Conservation (phyloP, 2,797 vertebrate genomes). For the Balearica regulorum region DNA sequence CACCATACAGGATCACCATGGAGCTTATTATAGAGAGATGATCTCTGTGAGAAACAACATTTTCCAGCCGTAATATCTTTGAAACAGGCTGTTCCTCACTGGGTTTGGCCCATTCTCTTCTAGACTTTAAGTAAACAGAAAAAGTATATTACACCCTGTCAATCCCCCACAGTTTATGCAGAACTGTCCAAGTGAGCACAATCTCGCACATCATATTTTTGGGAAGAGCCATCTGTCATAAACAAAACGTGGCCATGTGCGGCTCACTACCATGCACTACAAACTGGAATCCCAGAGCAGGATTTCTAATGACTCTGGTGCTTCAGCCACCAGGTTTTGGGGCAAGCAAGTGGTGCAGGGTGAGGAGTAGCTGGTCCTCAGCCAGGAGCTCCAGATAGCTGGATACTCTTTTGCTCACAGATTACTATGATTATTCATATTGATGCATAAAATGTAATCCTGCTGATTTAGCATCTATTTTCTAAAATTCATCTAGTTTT, state of each 20-base stretch:
- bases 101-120: conserved; percentile 57
- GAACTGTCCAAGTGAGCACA: conserved; percentile 63
- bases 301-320: neutral
- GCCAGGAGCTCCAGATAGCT: neutral
- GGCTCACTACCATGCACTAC: conserved; percentile 2
- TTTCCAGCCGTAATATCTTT: conserved; percentile 46
- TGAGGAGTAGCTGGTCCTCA: neutral
- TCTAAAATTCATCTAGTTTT: neutral
- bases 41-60: conserved; percentile 51
- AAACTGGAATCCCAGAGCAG: neutral
- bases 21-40: conserved; percentile 47
- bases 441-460: neutral
- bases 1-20: neutral
- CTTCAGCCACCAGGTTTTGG: neutral
- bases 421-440: neutral
- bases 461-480: neutral
- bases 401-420: neutral
- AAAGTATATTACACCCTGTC: conserved; percentile 65
- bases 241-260: conserved; percentile 44
- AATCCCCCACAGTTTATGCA: conserved; percentile 57
- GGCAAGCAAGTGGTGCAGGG: neutral
- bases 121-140: conserved; percentile 67
- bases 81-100: conserved; percentile 45
- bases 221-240: conserved; percentile 63
- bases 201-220: conserved; percentile 60